Evolutionary conservation across 2,888 invertebrate genomes (phyloP), one percentile per base, ranked within the genome.

Genomic region (Hypercompe scribonia): DNA sequence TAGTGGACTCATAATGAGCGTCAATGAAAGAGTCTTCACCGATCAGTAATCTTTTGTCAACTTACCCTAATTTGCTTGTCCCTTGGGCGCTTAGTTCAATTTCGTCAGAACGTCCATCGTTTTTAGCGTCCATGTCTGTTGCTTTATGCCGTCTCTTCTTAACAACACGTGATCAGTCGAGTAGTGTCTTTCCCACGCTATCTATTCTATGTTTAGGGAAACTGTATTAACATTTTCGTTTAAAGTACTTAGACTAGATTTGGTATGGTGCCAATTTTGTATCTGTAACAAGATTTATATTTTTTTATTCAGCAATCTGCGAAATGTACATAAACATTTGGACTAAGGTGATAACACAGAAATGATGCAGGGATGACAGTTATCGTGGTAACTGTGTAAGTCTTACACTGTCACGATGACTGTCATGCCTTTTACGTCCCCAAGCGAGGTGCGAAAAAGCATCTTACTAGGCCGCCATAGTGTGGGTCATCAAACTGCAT

Each of bases 41-140:
- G n/a, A n/a, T n/a, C n/a, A n/a, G n/a, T n/a, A n/a, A 21, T 7
- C 54, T 68, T n/a, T 65, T 18, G 73, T 28, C 2, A 5, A 74
- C 88, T 86, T 79, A 94, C 94, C 90, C 88, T 65, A 92, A 90
- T 84, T 95, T 95, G 82, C 93, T 93, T 36, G 90, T 89, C 68
- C 93, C 94, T 83, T 94, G 95, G 72, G 90, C 92, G 77, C 94
- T 94, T 58, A 95, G 91, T 88, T 95, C 95, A 79, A 95, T 95
- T 79, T 95, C 94, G 75, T 95, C 95, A 69, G 86, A 85, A 73
- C 87, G 90, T 67, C 79, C 85, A 71, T 93, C 94, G 83, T 89
- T 92, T 82, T 95, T 95, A 74, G 92, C 88, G 75, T 95, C 95
- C 95, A 95, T 95, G 73, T 90, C 84, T 89, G 68, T 76, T 63